Percentiles rank a stretch among this genome's conserved stretches.
phyloP scores from a whole-genome alignment of 23 tunicate species.

The Corella eumyota region DNA sequence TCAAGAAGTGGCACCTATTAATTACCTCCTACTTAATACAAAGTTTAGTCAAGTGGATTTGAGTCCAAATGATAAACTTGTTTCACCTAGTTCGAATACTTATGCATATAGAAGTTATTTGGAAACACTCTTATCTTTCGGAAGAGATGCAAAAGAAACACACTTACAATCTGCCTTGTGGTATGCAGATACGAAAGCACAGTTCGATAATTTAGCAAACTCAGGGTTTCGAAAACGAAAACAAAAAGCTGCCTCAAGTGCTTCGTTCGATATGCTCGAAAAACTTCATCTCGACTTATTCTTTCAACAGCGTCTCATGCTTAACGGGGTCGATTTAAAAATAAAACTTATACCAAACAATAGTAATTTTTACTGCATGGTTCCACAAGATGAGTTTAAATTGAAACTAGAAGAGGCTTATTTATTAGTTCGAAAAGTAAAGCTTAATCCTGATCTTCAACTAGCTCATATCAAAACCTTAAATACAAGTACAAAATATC shows the following conservation, averaged over 20 bases:
- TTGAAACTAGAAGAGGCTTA: not conserved
- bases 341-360: not conserved
- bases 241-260: not conserved
- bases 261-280: not conserved
- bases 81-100: too few species aligned
- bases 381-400: not conserved
- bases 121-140: not conserved
- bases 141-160: not conserved
- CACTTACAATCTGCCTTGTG: not conserved
- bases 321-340: not conserved
- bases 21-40: not conserved
- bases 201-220: not conserved
- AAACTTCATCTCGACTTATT: not conserved
- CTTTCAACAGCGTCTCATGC: not conserved
- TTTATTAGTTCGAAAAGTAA: not conserved
- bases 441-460: not conserved
- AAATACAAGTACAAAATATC: constrained; percentile 10
- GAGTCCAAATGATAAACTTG: too few species aligned
- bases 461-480: not conserved
- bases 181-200: not conserved
- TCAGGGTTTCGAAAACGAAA: not conserved
- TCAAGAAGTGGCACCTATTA: not conserved
- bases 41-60: constrained; percentile 1
- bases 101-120: not conserved
- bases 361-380: not conserved